phyloP scores from a whole-genome alignment of 53 echinoderm and acorn worm species.

The Patiria pectinifera region DNA sequence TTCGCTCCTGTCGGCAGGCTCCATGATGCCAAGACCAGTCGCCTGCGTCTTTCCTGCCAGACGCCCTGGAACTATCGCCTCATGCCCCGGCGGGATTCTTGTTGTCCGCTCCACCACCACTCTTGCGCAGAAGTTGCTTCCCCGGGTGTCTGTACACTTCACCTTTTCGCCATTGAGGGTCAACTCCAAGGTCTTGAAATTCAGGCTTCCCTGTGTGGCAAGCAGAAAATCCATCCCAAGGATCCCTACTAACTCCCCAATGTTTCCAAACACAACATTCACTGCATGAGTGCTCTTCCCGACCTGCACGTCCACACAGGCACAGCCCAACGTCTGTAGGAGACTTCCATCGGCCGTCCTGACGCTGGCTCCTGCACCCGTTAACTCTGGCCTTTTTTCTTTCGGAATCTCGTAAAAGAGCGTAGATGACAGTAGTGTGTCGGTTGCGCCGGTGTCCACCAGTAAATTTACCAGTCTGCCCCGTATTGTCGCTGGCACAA shows the following conservation, averaged over 20 bases:
- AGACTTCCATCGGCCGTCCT: slow-evolving; percentile 1
- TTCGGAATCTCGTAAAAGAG: neutral
- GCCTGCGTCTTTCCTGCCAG: too few species aligned
- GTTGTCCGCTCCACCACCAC: slow-evolving; percentile 13
- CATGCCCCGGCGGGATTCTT: slow-evolving; percentile 22
- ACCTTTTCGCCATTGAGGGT: slow-evolving; percentile 30
- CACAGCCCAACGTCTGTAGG: neutral
- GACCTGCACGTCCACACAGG: too few species aligned
- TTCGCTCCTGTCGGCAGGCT: slow-evolving; percentile 41
- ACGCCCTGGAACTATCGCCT: neutral
- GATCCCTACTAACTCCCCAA: too few species aligned
- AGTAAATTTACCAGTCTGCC: neutral
- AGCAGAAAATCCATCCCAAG: slow-evolving; percentile 46
- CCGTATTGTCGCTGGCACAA: neutral
- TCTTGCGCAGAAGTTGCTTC: slow-evolving; percentile 4
- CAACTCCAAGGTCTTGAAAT: slow-evolving; percentile 19
- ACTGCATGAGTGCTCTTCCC: too few species aligned
- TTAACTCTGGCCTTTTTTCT: too few species aligned
- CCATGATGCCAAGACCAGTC: neutral
- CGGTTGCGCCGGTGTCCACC: slow-evolving; percentile 22
- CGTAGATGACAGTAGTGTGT: neutral
- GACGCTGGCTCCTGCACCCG: too few species aligned
- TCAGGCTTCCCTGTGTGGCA: neutral
- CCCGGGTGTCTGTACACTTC: neutral
- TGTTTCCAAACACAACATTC: too few species aligned